Evolutionary conservation across 2,797 vertebrate species (phyloP).

Genomic region (Streptopelia turtur): DNA sequence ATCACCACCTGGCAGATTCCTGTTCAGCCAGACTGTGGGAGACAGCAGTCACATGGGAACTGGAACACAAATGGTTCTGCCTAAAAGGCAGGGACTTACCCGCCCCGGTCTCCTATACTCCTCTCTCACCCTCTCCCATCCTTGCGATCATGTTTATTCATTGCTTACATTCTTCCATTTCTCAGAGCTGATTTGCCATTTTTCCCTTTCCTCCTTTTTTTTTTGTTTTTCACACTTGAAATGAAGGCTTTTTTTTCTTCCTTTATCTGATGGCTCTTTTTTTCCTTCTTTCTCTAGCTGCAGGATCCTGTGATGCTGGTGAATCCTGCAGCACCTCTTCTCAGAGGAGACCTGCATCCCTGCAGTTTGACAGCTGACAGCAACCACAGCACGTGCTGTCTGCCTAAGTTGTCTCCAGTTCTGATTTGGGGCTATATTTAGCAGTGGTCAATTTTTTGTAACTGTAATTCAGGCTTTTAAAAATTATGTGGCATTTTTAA

Average conservation of each 20-base stretch:
- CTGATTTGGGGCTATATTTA: neutral
- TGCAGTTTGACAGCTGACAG: neutral
- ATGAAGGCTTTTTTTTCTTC: neutral
- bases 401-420: neutral
- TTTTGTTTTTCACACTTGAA: neutral
- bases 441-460: neutral
- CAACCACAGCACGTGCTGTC: neutral
- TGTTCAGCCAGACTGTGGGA: neutral
- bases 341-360: neutral
- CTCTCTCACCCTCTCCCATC: rapidly evolving
- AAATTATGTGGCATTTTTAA: neutral
- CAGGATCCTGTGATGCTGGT: neutral
- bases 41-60: neutral
- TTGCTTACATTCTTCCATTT: neutral
- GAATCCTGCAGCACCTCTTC: neutral
- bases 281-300: neutral
- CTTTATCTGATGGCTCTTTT: neutral
- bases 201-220: neutral
- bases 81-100: neutral
- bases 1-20: neutral
- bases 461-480: neutral
- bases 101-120: neutral
- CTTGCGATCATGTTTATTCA: rapidly evolving
- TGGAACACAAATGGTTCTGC: neutral
- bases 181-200: neutral